Evolutionary conservation across 2,888 invertebrate species (phyloP), one percentile per base, ranked within the genome.

Genomic region (Dicranocentrus wangi): DNA sequence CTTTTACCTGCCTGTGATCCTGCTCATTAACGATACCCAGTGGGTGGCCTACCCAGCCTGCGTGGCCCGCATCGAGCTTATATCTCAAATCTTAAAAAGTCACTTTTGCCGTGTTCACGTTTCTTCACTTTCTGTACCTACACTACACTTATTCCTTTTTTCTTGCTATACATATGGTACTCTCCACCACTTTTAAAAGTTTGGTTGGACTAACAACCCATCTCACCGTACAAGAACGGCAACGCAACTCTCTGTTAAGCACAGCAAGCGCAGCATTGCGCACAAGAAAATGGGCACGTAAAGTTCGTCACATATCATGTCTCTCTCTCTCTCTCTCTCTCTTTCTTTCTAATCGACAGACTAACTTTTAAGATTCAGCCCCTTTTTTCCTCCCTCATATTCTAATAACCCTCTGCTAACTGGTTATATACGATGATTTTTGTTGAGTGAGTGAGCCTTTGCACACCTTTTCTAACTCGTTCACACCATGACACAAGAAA

Each of bases 1-100:
- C 42, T 63, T 43, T 63, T 63, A 42, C 42, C 73, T 75, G 53
- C 73, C 55, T 78, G 68, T 51, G 47, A 69, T 77, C 32, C 77
- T 77, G 63, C 78, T 78, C 70, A 78, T 78, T 78, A 78, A 70
- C 63, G 32, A 78, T 70, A 61, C 61, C 69, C 78, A 78, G 78
- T 78, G 78, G 78, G 78, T 78, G 78, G 78, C 78, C 78, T 78
- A 78, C 78, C 78, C 78, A 78, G 47, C 69, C 77, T 77, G 55
- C 76, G 66, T 75, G 76, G 76, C 68, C 77, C 68, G 77, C 63
- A 61, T 68, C 61, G 51, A 61, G n/a, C 43, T 53, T 61, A 27
- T 78, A 60, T 69, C 51, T 69, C 42, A 32, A 70, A 42, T 66
- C 68, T 58, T 28, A 53, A 60, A 60, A 32, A 66, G 68, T 76